phyloP scores from a whole-genome alignment of 2,113 vertebrate genomes.

The Oreochromis tanganicae region DNA sequence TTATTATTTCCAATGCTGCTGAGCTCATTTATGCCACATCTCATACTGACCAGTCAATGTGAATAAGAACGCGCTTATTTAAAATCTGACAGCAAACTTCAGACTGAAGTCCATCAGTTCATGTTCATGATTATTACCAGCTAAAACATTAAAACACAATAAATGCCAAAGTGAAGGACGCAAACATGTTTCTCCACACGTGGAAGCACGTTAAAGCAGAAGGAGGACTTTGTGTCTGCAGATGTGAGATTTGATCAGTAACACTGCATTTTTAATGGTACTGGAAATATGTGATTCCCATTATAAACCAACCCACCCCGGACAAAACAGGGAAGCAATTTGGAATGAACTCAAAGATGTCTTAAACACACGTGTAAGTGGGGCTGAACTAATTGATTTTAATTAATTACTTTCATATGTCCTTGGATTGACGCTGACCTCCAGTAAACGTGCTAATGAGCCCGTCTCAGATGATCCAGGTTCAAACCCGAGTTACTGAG shows the following conservation, averaged over 20 bases:
- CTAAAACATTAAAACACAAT: background rate
- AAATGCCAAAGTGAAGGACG: background rate
- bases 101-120: background rate
- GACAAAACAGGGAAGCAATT: background rate
- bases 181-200: background rate
- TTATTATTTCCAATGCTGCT: background rate
- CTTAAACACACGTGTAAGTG: background rate
- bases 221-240: background rate
- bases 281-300: background rate
- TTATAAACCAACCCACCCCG: background rate
- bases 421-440: background rate
- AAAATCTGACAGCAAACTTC: background rate
- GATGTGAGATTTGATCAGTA: background rate
- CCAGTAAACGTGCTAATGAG: background rate
- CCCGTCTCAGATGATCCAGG: background rate
- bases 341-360: background rate
- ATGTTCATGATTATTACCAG: background rate
- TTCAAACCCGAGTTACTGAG: background rate
- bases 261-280: background rate
- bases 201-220: background rate
- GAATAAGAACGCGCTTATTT: background rate
- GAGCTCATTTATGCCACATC: background rate
- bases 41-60: background rate
- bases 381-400: background rate
- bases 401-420: background rate